Evolutionary conservation across 2,888 invertebrate genomes (phyloP).

Genomic region (Clistopyga incitator): DNA sequence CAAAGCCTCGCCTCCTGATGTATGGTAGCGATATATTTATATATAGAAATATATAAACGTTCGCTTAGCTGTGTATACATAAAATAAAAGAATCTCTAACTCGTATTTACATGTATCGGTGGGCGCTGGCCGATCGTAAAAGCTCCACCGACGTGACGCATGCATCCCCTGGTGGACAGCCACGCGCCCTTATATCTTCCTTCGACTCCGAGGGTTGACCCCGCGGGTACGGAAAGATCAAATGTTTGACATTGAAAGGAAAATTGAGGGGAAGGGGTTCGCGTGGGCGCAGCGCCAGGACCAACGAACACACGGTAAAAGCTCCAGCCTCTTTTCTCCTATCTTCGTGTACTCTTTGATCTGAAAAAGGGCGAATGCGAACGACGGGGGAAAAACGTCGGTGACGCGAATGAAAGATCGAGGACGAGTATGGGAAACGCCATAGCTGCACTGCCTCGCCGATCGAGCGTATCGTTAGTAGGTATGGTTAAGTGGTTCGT

Average conservation of each 20-base stretch:
- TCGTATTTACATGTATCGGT: conserved; percentile 71
- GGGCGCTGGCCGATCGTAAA: conserved; percentile 68
- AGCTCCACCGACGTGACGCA: conserved; percentile 54
- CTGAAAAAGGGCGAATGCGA: conserved; percentile 52
- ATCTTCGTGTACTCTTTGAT: conserved; percentile 65
- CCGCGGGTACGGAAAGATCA: conserved; percentile 65
- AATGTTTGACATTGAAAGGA: conserved; percentile 69
- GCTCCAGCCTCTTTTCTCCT: conserved; percentile 45
- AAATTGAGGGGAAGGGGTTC: conserved; percentile 55
- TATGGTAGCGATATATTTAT: not conserved
- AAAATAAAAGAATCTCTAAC: conserved; percentile 58
- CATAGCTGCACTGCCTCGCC: conserved; percentile 26
- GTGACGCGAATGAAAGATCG: conserved; percentile 33
- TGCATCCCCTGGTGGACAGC: conserved; percentile 40
- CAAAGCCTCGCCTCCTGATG: not conserved
- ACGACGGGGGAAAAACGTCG: conserved; percentile 40
- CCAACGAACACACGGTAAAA: conserved; percentile 30
- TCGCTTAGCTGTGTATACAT: conserved; percentile 43
- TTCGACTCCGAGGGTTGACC: conserved; percentile 31
- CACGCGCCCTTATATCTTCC: conserved; percentile 29
- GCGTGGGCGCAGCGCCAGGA: conserved; percentile 55
- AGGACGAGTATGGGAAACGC: not conserved
- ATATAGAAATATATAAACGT: not conserved
- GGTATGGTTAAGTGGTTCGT: conserved; percentile 32
- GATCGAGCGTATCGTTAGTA: conserved; percentile 44